Evolutionary conservation across 1,140 invertebrate species (phyloP), one percentile per base, ranked within the genome.

Genomic region (Penaeus japonicus): DNA sequence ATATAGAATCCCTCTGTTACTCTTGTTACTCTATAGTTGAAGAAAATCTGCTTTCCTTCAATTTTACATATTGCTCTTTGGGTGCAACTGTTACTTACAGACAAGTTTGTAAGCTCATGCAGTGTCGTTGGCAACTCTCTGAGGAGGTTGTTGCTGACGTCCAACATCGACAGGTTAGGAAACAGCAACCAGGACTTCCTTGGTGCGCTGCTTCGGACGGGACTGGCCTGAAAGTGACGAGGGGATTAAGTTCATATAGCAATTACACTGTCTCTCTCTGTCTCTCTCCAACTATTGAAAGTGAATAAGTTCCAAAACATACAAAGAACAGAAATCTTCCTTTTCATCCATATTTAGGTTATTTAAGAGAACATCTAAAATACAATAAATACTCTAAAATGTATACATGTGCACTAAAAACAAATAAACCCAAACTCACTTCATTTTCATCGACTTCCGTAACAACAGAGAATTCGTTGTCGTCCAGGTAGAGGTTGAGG

Each of bases 131-230:
- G 97, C 73, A 99, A 95, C 91, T 95, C 95, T 89, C 93, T 94
- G 5, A 99, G 92, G 53, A 94, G 94, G 93, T 99, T 99, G 91
- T 96, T 96, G 91, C 97, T 97, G 12, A 99, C 95, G 92, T 99
- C 98, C 89, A 99, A 93, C 96, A 98, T 98, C 1, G 97, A 98
- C 59, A 99, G 94, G 92, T 96, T 97, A 0, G 98, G 98, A 93
- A 98, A 99, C 89, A 99, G 94, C 30, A 99, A 94, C 81, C 95
- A 94, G 1, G 79, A 79, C 55, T 90, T 92, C 30, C 86, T 1
- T 93, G 95, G 18, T 98, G 92, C 85, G 95, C 91, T 93, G 99
- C 99, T 91, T 97, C 97, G 0, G 97, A 95, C 15, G 98, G 92
- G 27, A 98, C 95, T 85, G 98, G 91, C 1, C 96, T 97, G 53